Conservation (phyloP, 37 sponge, comb jelly and placozoan genomes). For the Petrosia ficiformis region DNA sequence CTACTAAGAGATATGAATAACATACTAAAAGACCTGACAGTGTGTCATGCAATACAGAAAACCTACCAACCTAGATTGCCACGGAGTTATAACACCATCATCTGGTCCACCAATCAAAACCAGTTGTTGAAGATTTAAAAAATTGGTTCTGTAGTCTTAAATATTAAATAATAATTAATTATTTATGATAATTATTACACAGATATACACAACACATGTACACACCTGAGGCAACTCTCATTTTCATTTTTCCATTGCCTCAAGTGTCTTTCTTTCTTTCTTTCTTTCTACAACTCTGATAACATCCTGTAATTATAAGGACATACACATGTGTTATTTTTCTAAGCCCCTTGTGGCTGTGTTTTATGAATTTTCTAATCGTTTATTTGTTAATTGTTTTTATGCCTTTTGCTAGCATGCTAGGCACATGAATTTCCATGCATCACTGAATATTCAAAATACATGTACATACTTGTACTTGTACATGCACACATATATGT, state of each 20-base stretch:
- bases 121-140: conserved; percentile 53
- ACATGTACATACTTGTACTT: not conserved
- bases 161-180: too few species aligned
- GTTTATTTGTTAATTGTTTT: too few species aligned
- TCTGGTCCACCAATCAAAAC: conserved; percentile 91
- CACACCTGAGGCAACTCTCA: not conserved
- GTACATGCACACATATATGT: conserved; percentile 43
- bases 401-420: too few species aligned
- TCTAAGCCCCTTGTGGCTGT: too few species aligned
- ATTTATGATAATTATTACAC: not conserved
- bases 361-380: too few species aligned
- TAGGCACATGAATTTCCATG: too few species aligned
- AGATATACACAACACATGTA: not conserved
- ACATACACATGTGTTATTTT: too few species aligned
- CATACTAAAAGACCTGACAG: too few species aligned
- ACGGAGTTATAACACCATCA: conserved; percentile 94
- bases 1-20: not conserved
- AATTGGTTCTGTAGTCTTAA: conserved; percentile 55
- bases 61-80: conserved; percentile 86
- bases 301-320: too few species aligned
- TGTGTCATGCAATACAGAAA: not conserved
- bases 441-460: not conserved
- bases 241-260: not conserved
- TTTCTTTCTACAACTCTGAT: not conserved
- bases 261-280: not conserved